A percentile compares a stretch with the other conserved stretches of the same genome.
phyloP scores from a whole-genome alignment of 1,140 invertebrate genomes.

The Tetraneura akinire region DNA sequence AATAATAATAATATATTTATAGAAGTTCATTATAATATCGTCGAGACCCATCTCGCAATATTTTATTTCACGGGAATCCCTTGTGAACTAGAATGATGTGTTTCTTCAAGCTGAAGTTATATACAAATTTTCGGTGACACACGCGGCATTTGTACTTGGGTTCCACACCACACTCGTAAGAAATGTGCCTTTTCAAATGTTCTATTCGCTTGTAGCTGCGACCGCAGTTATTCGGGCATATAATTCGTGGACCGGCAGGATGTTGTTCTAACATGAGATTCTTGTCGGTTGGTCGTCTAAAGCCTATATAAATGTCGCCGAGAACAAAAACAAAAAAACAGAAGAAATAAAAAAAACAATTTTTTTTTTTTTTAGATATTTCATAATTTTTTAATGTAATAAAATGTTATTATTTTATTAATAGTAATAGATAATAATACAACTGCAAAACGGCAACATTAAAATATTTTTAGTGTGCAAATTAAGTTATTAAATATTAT shows the following conservation, averaged over 20 bases:
- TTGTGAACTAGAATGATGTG: conserved; percentile 24
- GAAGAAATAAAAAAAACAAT: background rate
- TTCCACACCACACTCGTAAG: conserved; percentile 52
- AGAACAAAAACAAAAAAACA: conserved; percentile 8
- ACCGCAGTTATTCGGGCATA: conserved; percentile 56
- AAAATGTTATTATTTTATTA: too few relatives aligned
- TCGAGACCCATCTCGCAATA: too few relatives aligned
- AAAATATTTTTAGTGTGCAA: too few relatives aligned
- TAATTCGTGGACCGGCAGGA: background rate
- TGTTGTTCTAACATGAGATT: background rate
- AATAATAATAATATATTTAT: too few relatives aligned
- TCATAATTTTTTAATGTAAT: too few relatives aligned
- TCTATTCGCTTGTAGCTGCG: conserved; percentile 53
- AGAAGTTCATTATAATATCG: too few relatives aligned
- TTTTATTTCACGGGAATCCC: background rate
- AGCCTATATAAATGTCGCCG: background rate
- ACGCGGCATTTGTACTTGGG: conserved; percentile 10
- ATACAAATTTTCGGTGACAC: conserved; percentile 14
- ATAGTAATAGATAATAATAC: too few relatives aligned
- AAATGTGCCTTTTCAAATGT: conserved; percentile 52
- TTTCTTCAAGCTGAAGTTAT: conserved; percentile 40
- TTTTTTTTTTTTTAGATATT: too few relatives aligned
- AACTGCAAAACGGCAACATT: too few relatives aligned
- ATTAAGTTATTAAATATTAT: too few relatives aligned
- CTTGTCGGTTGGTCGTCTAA: background rate